Base-by-base conservation (phyloP, 1,140 invertebrate genomes). In the Brachionus rubens region DNA sequence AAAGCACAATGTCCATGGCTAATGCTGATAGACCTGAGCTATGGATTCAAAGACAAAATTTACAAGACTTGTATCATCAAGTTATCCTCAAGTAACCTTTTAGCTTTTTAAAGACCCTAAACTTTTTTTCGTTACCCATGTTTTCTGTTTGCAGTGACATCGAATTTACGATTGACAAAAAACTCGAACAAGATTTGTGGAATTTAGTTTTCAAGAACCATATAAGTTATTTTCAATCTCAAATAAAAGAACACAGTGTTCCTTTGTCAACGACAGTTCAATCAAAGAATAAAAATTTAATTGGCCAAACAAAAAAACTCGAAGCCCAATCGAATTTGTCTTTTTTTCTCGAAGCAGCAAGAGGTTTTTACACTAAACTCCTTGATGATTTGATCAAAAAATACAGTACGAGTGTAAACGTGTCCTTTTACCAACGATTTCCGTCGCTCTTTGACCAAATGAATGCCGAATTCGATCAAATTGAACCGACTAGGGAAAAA, bases 131-230 rank as follows among this genome's bases (percentile, higher is more conserved):
- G n/a, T n/a, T n/a, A n/a, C n/a, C n/a, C n/a, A n/a, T n/a, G n/a
- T n/a, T n/a, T 21, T 50, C 24, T 33, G 19, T 40, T 10, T 50
- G 54, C 1, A 54, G 48, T 12, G 72, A 75, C 40, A 19, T 75
- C 16, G 54, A 59, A 21, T 75, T 56, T 30, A 54, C 72, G 3
- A 41, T 75, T 19, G 72, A 75, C 24, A 75, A 75, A 36, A 54
- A 54, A 47, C 1, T 75, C 0, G 72, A 75, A 33, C 72, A 75
- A 41, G 72, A 75, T 2, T 24, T 75, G 14, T 75, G 72, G 72
- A 75, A 54, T 24, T 46, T 75, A 19, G 48, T 75, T 3, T 75
- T 75, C 30, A 75, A 75, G 48, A 75, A 54, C 21, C 48, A 75
- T 46, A 75, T 75, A 41, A 75, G 21, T 30, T 56, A 54, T 21